These are phyloP conservation scores for Ericerus pela DNA, from an alignment of 1,140 invertebrate species.

Conservation along the genomic window DNA sequence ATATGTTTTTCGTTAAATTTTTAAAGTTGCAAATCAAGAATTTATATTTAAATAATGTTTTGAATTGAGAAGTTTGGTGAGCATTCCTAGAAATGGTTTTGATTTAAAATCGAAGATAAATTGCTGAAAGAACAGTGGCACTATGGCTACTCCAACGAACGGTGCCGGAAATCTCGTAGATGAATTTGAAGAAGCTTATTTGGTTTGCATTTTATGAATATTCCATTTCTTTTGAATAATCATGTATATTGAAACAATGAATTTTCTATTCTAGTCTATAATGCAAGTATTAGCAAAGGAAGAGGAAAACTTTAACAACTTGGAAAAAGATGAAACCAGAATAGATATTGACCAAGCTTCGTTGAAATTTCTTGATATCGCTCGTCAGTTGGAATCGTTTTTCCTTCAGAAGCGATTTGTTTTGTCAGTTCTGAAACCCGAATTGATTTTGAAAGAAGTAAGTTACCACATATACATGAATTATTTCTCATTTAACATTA, in stretches of 20 bases:
- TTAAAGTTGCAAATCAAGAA: too few species aligned
- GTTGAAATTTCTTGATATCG: slow-evolving; percentile 71
- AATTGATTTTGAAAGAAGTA: slow-evolving; percentile 74
- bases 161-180: slow-evolving; percentile 66
- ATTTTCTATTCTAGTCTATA: slow-evolving; percentile 50
- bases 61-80: too few species aligned
- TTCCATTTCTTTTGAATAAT: neutral
- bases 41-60: too few species aligned
- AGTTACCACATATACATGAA: too few species aligned
- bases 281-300: slow-evolving; percentile 71
- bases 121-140: too few species aligned
- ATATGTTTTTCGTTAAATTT: too few species aligned
- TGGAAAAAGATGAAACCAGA: slow-evolving; percentile 68
- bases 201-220: slow-evolving; percentile 32
- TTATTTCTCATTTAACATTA: too few species aligned
- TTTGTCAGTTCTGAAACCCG: slow-evolving; percentile 76
- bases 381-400: slow-evolving; percentile 83
- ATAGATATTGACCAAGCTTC: slow-evolving; percentile 73
- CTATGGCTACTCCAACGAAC: slow-evolving; percentile 60
- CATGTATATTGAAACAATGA: neutral
- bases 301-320: slow-evolving; percentile 49
- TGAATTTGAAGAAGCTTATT: slow-evolving; percentile 72
- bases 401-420: slow-evolving; percentile 84
- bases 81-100: too few species aligned
- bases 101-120: too few species aligned